A percentile compares a stretch with the other conserved stretches of the same genome.
phyloP scores from a whole-genome alignment of 2,797 vertebrate genomes.

The Lagodon rhomboides region DNA sequence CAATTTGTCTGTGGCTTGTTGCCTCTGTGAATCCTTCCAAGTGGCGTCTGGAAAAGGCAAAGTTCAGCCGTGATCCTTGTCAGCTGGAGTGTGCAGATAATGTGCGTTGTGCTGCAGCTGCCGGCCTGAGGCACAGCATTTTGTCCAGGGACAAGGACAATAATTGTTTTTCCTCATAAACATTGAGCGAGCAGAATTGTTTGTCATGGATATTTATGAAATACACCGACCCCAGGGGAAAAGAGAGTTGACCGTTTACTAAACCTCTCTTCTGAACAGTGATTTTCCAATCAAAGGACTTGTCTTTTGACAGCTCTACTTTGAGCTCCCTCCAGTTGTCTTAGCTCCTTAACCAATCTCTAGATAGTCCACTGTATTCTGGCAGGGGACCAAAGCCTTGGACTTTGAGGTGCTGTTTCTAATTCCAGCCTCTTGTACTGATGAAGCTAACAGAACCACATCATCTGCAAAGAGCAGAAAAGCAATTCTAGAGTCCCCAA shows the following conservation, averaged over 20 bases:
- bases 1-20: conserved; percentile 59
- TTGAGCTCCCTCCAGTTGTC: not conserved
- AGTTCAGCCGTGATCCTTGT: conserved; percentile 18
- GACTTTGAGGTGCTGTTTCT: not conserved
- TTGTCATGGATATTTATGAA: conserved; percentile 4
- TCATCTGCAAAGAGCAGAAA: not conserved
- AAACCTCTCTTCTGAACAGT: not conserved
- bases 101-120: conserved; percentile 2
- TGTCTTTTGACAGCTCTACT: not conserved
- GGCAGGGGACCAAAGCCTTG: not conserved
- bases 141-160: not conserved
- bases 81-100: conserved; percentile 33
- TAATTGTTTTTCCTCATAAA: not conserved
- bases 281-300: not conserved
- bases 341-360: not conserved
- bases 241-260: not conserved
- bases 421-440: not conserved
- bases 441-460: not conserved
- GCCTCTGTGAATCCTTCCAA: conserved; percentile 29
- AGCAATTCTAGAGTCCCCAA: not conserved
- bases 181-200: not conserved
- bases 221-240: not conserved
- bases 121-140: not conserved
- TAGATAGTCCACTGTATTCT: not conserved
- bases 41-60: conserved; percentile 22